A percentile compares a stretch with the other conserved stretches of the same genome.
Conservation (phyloP, 2,888 invertebrate genomes). For the Myopa tessellatipennis region DNA sequence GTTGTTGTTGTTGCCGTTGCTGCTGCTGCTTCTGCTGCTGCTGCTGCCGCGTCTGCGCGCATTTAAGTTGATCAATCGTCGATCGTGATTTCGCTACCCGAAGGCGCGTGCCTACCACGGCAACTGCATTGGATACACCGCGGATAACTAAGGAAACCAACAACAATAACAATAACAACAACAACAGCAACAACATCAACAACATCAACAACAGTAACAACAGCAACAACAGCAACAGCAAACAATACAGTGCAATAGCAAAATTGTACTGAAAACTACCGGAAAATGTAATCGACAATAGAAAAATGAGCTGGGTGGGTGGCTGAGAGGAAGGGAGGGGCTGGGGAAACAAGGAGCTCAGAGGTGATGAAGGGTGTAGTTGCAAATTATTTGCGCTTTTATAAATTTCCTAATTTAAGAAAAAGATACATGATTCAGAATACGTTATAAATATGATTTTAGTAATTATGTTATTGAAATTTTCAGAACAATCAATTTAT, state of each 20-base stretch:
- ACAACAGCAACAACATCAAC: slow-evolving; percentile 21
- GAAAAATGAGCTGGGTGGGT: neutral
- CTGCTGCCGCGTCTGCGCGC: slow-evolving; percentile 33
- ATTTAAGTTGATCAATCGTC: slow-evolving; percentile 38
- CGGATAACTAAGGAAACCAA: neutral
- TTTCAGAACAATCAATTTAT: too few relatives aligned
- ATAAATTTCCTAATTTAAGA: too few relatives aligned
- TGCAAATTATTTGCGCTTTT: too few relatives aligned
- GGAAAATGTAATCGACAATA: slow-evolving; percentile 19
- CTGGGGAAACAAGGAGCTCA: neutral
- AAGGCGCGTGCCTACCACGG: slow-evolving; percentile 33
- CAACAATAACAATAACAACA: slow-evolving; percentile 10
- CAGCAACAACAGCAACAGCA: slow-evolving; percentile 22
- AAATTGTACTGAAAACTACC: slow-evolving; percentile 5
- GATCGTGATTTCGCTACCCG: slow-evolving; percentile 40
- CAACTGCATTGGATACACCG: neutral
- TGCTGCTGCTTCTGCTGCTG: neutral
- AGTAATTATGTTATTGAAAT: too few relatives aligned
- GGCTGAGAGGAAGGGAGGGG: neutral
- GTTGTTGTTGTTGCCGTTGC: slow-evolving; percentile 4
- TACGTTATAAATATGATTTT: too few relatives aligned
- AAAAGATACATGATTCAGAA: too few relatives aligned
- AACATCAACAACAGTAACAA: neutral
- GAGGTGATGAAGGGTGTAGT: neutral
- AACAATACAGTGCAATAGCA: neutral